phyloP scores from a whole-genome alignment of 2,113 vertebrate species.

The Brevimyrus niger region DNA sequence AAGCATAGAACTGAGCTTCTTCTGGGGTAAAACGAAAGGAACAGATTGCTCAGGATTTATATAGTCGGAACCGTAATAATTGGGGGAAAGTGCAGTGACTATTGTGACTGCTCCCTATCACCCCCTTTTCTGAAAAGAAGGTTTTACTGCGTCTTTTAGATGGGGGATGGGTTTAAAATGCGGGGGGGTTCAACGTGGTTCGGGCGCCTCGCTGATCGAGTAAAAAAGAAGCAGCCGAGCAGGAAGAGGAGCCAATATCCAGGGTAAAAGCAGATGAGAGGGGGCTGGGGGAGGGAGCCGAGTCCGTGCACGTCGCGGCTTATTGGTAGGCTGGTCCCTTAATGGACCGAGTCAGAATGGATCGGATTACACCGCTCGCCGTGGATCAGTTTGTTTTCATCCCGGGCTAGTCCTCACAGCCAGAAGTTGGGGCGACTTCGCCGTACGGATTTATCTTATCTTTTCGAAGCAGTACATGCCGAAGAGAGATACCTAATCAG shows the following conservation, averaged over 20 bases:
- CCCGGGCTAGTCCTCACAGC: constrained; percentile 34
- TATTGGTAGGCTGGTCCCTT: constrained; percentile 52
- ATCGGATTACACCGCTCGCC: constrained; percentile 77
- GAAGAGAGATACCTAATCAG: constrained; percentile 43
- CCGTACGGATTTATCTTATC: not conserved
- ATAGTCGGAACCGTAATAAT: not conserved
- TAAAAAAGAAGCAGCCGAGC: constrained; percentile 51
- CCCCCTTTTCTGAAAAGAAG: not conserved
- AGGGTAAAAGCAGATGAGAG: constrained; percentile 45
- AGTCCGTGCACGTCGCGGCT: constrained; percentile 50
- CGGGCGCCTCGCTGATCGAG: constrained; percentile 27
- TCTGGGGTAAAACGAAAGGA: not conserved
- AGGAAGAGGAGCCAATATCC: constrained; percentile 51
- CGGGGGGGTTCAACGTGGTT: constrained; percentile 42
- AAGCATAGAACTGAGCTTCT: not conserved
- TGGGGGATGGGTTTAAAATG: constrained; percentile 42
- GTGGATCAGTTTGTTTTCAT: constrained; percentile 72
- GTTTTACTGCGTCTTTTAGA: constrained; percentile 10
- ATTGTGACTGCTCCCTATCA: not conserved
- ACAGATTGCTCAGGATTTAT: not conserved
- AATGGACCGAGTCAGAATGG: constrained; percentile 70
- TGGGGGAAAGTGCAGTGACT: not conserved
- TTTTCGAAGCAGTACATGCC: constrained; percentile 41
- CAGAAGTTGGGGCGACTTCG: constrained; percentile 42
- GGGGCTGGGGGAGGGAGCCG: constrained; percentile 53